Evolutionary conservation across 1,140 invertebrate genomes (phyloP).

Genomic region (Zelostemma sp.): DNA sequence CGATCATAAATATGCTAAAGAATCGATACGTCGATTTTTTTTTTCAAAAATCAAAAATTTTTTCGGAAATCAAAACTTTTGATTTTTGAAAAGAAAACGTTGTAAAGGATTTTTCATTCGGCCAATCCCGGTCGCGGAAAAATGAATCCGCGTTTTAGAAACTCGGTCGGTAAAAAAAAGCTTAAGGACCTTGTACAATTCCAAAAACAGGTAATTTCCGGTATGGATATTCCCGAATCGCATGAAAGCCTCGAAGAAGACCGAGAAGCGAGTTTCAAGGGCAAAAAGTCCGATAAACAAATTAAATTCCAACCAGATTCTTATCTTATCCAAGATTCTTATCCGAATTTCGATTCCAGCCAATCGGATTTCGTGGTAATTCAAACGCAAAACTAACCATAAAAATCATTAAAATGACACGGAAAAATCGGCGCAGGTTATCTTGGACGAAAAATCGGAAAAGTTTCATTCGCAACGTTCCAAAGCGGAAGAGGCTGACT

Average conservation of each 20-base stretch:
- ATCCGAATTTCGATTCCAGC: background rate
- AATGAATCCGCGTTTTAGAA: background rate
- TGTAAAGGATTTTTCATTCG: background rate
- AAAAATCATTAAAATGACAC: background rate
- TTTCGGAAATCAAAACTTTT: background rate
- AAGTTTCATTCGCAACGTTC: slow-evolving; percentile 24
- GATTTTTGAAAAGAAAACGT: background rate
- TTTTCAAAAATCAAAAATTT: background rate
- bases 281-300: background rate
- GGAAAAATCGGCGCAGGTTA: slow-evolving; percentile 31
- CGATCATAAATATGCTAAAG: too few species aligned
- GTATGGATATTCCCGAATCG: background rate
- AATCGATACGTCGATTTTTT: background rate
- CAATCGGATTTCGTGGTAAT: slow-evolving; percentile 25
- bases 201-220: background rate
- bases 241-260: too few species aligned
- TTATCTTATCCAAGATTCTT: slow-evolving; percentile 1
- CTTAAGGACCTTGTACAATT: background rate
- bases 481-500: slow-evolving; percentile 3
- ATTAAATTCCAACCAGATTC: slow-evolving; percentile 4
- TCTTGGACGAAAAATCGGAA: slow-evolving; percentile 48
- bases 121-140: too few species aligned
- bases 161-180: too few species aligned
- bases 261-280: too few species aligned
- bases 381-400: background rate